Evolutionary conservation across 1,140 invertebrate species (phyloP), one percentile per base, ranked within the genome.

Genomic region (Zophobas atratus): DNA sequence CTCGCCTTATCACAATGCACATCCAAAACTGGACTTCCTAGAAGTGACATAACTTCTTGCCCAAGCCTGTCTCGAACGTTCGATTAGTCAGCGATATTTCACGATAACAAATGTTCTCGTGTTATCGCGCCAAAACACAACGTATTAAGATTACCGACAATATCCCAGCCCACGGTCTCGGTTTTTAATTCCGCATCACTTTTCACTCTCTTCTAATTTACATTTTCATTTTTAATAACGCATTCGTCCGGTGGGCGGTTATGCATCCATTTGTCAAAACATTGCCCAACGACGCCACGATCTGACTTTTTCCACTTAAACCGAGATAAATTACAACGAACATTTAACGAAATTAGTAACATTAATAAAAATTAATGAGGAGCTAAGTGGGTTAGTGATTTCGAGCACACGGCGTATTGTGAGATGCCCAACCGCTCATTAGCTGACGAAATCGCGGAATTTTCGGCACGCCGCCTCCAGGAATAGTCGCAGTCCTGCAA

Each of bases 301-400:
- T 60, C 36, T 60, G 35, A 60, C 56, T 60, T 60, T 60, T 60
- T 34, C 56, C 56, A 57, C 35, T 57, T 57, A 46, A 46, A 4
- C 56, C 56, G 38, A 39, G 33, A 60, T 60, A 60, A 60, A 60
- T 60, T 60, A 60, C 56, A 60, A 60, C 53, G 38, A 60, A 39
- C 56, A 39, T 60, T 60, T 60, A 60, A 60, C 56, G 56, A 60
- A 60, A 60, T 60, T 60, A 60, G 56, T 60, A 36, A 60, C 56
- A 60, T 60, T 60, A 38, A 60, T 60, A 60, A 60, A 57, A 60
- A 60, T 60, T 60, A 60, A 60, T 60, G 56, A 60, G 56, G 56
- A 60, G 56, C 56, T n/a, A 60, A 60, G 56, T 60, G 56, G 56
- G 56, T 60, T 60, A 60, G 5, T n/a, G 35, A 60, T 60, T 60